phyloP scores from a whole-genome alignment of 1,140 invertebrate species.

The Oreohelix idahoensis region DNA sequence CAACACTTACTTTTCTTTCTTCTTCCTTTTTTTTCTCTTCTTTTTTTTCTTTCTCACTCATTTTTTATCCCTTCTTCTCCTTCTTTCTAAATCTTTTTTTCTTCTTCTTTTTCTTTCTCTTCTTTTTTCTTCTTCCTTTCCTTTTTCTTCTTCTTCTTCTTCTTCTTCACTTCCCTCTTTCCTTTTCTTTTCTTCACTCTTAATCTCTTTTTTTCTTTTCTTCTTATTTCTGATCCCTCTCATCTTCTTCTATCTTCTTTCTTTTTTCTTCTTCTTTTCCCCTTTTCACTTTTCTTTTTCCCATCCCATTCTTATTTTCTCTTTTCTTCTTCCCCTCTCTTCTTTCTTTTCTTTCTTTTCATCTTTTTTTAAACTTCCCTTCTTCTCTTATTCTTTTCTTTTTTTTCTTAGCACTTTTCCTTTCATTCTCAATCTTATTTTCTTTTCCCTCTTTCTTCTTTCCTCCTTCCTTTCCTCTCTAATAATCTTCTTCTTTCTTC shows the following conservation, averaged over 20 bases:
- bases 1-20: background rate
- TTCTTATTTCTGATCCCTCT: background rate
- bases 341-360: background rate
- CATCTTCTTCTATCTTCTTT: background rate
- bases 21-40: background rate
- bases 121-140: background rate
- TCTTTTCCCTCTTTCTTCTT: background rate
- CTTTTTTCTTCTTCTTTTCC: background rate
- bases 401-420: background rate
- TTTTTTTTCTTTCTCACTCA: background rate
- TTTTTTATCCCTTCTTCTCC: background rate
- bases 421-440: background rate
- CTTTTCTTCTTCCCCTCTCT: background rate
- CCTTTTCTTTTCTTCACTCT: background rate
- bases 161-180: background rate
- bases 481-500: background rate
- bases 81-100: conserved; percentile 8
- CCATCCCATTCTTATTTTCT: background rate
- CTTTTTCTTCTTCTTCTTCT: background rate
- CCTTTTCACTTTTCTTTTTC: too few relatives aligned
- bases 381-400: background rate
- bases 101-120: background rate
- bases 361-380: background rate
- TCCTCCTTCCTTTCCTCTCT: background rate
- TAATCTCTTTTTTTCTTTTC: background rate